Conservation (phyloP, 2,888 invertebrate species). For the Ichneumon xanthorius region DNA sequence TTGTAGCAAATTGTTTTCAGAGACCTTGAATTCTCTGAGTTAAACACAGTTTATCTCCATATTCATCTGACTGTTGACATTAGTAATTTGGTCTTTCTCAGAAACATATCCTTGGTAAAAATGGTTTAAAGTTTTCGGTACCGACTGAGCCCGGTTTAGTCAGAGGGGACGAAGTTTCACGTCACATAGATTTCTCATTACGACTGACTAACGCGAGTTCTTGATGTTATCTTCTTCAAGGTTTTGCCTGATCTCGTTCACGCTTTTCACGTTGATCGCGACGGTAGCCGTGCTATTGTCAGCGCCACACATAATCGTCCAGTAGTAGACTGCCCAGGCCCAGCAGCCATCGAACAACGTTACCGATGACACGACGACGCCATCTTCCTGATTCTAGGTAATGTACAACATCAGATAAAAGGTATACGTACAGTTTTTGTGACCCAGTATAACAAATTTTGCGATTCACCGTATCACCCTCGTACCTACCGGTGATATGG, state of each 20-base stretch:
- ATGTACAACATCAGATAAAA: not conserved
- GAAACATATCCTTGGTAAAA: not conserved
- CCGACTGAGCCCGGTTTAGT: too few relatives aligned
- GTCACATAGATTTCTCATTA: not conserved
- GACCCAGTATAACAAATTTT: not conserved
- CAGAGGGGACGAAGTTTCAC: not conserved
- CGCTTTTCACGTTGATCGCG: slow-evolving; percentile 96
- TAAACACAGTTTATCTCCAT: too few relatives aligned
- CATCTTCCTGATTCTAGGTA: slow-evolving; percentile 74
- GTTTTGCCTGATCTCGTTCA: slow-evolving; percentile 98
- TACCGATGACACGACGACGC: slow-evolving; percentile 72
- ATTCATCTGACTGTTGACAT: too few relatives aligned
- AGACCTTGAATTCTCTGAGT: too few relatives aligned
- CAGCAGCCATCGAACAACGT: slow-evolving; percentile 78
- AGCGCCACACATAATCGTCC: slow-evolving; percentile 98
- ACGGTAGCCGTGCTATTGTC: slow-evolving; percentile 96
- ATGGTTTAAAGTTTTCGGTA: not conserved
- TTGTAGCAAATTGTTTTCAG: too few relatives aligned
- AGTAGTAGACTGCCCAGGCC: slow-evolving; percentile 87
- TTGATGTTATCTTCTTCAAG: slow-evolving; percentile 85
- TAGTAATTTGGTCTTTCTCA: too few relatives aligned
- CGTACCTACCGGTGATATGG: too few relatives aligned
- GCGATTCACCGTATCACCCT: too few relatives aligned
- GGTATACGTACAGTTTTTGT: not conserved
- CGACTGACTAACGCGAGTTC: not conserved